Evolutionary conservation across 2,797 vertebrate genomes (phyloP).

Genomic region (Syncerus caffer): DNA sequence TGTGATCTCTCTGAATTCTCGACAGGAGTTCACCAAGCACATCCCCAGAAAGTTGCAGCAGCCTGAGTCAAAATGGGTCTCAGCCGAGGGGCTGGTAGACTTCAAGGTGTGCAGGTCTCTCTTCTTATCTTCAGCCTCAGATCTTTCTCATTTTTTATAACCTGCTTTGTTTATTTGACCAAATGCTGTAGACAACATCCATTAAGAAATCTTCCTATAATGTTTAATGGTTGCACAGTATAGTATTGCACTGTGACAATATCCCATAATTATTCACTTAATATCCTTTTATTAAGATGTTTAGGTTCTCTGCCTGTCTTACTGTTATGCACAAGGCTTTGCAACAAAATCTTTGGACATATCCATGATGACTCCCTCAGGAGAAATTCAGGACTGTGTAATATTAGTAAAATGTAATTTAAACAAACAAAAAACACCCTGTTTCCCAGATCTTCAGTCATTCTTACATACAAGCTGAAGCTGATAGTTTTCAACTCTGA

Average conservation of each 20-base stretch:
- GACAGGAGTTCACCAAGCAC: background rate
- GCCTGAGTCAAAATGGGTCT: background rate
- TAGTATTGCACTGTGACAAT: background rate
- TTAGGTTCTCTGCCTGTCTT: background rate
- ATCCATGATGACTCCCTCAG: background rate
- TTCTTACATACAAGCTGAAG: background rate
- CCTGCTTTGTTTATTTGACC: background rate
- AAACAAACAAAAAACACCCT: background rate
- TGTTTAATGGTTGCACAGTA: background rate
- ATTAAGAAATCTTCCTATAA: constrained; percentile 23
- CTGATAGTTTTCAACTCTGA: constrained; percentile 10
- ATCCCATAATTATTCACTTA: background rate
- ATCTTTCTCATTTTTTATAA: background rate
- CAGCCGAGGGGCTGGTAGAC: background rate
- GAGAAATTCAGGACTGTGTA: background rate
- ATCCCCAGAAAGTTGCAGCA: background rate
- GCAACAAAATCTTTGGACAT: background rate
- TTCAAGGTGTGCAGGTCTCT: background rate
- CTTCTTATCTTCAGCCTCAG: background rate
- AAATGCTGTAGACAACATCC: background rate
- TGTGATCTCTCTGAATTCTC: background rate
- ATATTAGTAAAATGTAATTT: background rate
- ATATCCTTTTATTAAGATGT: background rate
- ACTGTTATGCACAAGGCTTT: background rate
- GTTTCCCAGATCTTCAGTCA: background rate